phyloP scores from a whole-genome alignment of 2,888 invertebrate genomes.

The Drosophila colorata region DNA sequence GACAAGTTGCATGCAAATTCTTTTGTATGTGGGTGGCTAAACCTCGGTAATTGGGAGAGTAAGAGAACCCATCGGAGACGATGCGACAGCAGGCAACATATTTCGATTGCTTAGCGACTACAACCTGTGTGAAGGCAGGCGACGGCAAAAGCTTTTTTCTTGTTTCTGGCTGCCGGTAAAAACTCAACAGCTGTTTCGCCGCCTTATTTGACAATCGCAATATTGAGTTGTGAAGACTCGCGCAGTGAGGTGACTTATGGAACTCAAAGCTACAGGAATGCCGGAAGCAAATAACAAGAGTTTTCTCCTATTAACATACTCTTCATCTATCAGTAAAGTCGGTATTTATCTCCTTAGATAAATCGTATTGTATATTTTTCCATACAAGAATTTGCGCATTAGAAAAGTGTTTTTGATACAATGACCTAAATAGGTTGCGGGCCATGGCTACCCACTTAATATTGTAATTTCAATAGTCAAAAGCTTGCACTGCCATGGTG shows the following conservation, averaged over 20 bases:
- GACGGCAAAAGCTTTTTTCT: conserved; percentile 22
- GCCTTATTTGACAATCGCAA: conserved; percentile 8
- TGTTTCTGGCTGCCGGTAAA: conserved; percentile 15
- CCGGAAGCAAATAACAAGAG: not conserved
- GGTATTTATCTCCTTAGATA: not conserved
- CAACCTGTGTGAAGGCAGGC: conserved; percentile 39
- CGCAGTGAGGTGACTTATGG: not conserved
- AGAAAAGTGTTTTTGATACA: not conserved
- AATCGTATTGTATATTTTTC: not conserved
- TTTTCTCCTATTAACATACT: not conserved
- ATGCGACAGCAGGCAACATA: conserved; percentile 2
- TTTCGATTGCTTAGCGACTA: conserved; percentile 8
- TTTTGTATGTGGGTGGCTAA: conserved; percentile 48
- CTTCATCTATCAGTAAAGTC: not conserved
- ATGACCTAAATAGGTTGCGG: not conserved
- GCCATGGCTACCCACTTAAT: not conserved
- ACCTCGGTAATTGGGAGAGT: conserved; percentile 12
- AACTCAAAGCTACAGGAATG: not conserved
- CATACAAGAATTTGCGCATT: conserved; percentile 19
- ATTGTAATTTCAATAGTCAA: conserved; percentile 11
- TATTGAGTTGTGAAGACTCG: not conserved
- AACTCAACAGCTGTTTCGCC: conserved; percentile 41
- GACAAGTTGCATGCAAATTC: conserved; percentile 61
- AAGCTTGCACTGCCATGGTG: conserved; percentile 37
- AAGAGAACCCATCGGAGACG: conserved; percentile 6